Evolutionary conservation across 2,888 invertebrate genomes (phyloP), one percentile per base, ranked within the genome.

Genomic region (Stenchaetothrips biformis): DNA sequence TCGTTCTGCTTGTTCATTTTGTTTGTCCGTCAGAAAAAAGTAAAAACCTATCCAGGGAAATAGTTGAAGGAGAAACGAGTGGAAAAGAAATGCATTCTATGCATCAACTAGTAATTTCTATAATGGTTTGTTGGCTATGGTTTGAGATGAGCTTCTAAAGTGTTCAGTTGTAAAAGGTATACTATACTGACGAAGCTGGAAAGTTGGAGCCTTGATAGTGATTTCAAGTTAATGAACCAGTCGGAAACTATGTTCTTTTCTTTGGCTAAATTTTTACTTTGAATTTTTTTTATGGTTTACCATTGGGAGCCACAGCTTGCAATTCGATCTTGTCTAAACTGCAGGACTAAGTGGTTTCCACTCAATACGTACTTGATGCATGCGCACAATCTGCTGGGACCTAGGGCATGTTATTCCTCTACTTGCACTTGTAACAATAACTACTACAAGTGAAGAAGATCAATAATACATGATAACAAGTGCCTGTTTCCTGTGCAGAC

Each of bases 281-380:
- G 11, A 25, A 11, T 74, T 74, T 74, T 2, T 25, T 21, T 74
- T 1, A 25, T 25, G 25, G 11, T 7, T 74, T 25, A 25, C 25
- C 25, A 74, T 59, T 59, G 25, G 25, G 25, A 74, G 67, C 67
- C 67, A 4, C 67, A 74, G 67, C 67, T 74, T 74, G 25, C n/a
- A 11, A 74, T 74, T 74, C 67, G 21, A 74, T 21, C 25, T 25
- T 21, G 25, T 25, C 67, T 25, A 74, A 74, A 74, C 59, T 59
- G 21, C 25, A 74, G 25, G 67, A 74, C 25, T 11, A 25, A 74
- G 21, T 74, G 67, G 67, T 21, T 67, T 59, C 67, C 21, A 74
- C 67, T 25, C 25, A 74, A 74, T 74, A 74, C 67, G 25, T 74
- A 74, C 67, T 74, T 74, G 67, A 74, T 74, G 25, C 67, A 74